These are phyloP conservation scores for Pontoporia blainvillei DNA, from an alignment of 2,113 vertebrate species.

Conservation along the genomic window DNA sequence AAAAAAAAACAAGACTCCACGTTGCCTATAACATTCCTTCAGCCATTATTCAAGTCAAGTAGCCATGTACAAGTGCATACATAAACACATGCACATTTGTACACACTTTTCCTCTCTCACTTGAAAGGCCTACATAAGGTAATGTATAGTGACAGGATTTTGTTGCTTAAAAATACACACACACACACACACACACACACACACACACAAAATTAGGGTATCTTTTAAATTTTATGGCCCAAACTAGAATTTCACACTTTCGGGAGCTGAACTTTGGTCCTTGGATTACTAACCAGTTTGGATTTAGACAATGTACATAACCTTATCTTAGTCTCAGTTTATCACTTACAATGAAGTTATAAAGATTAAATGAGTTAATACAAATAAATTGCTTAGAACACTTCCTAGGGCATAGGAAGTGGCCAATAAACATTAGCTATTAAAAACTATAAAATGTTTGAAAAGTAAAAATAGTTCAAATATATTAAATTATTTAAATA, in stretches of 20 bases:
- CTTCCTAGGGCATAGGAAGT: neutral
- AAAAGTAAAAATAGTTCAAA: neutral
- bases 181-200: too few relatives aligned
- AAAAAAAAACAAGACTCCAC: neutral
- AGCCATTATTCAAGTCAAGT: neutral
- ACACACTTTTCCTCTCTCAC: neutral
- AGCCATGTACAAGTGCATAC: neutral
- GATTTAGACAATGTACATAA: neutral
- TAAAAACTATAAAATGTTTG: neutral
- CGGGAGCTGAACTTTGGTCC: neutral
- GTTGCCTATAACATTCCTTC: neutral
- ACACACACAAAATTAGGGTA: neutral
- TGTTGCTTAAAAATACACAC: neutral
- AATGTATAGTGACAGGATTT: neutral
- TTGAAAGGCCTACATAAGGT: neutral
- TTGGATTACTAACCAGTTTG: neutral
- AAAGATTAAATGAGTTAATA: neutral
- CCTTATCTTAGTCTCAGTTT: neutral
- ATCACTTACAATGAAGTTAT: neutral
- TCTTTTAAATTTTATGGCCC: neutral
- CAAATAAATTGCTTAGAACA: neutral
- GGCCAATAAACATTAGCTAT: neutral
- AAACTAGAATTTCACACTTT: neutral
- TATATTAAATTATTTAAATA: neutral
- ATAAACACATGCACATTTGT: too few relatives aligned